Percentiles rank a stretch among this genome's conserved stretches.
Conservation (phyloP, 2,113 vertebrate species). For the Meleagris gallopavo region DNA sequence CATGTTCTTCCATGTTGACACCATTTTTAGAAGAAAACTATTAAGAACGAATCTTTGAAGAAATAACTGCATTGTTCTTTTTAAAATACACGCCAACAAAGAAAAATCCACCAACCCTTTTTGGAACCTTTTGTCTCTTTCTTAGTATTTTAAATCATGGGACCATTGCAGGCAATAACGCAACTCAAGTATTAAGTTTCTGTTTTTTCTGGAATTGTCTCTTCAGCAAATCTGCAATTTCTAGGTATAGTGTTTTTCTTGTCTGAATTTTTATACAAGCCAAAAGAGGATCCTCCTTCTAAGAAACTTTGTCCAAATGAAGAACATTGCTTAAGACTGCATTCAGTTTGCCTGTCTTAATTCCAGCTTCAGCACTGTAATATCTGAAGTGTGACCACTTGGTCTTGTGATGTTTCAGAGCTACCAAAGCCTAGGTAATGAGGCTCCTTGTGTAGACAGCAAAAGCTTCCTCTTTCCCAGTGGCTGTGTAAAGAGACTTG, state of each 20-base stretch:
- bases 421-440: not conserved
- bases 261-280: not conserved
- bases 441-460: not conserved
- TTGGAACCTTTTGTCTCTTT: not conserved
- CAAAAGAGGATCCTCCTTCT: not conserved
- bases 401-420: not conserved
- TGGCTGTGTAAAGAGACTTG: not conserved
- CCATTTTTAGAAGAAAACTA: not conserved
- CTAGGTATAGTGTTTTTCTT: not conserved
- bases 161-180: not conserved
- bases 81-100: not conserved
- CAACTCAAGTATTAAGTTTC: not conserved
- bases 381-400: not conserved
- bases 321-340: not conserved
- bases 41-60: not conserved
- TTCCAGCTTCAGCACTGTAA: not conserved
- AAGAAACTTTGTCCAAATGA: not conserved
- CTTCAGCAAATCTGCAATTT: not conserved
- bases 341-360: not conserved
- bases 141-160: not conserved
- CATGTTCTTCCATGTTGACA: not conserved
- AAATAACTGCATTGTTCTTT: not conserved
- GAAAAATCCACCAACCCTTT: not conserved
- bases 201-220: not conserved
- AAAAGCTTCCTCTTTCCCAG: not conserved